A percentile compares a stretch with the other conserved stretches of the same genome.
These are phyloP conservation scores for Macrosteles quadrilineatus DNA, from an alignment of 1,140 invertebrate genomes.

Conservation along the genomic window DNA sequence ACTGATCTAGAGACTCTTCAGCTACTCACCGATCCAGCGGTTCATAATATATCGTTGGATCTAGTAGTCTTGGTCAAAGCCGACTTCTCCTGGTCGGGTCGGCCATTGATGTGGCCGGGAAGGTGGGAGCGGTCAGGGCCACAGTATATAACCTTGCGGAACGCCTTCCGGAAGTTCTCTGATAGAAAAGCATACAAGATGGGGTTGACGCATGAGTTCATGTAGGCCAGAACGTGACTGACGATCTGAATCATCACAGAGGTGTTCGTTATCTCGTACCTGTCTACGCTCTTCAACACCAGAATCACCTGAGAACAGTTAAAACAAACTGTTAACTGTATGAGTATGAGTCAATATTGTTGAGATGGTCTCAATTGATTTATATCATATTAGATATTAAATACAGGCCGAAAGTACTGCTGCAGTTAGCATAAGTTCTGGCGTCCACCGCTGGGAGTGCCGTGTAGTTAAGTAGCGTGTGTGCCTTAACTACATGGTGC, in stretches of 20 bases:
- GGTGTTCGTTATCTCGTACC: constrained; percentile 64
- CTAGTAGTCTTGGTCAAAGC: constrained; percentile 43
- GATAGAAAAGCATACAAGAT: constrained; percentile 93
- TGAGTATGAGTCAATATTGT: too few species aligned
- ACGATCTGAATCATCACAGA: constrained; percentile 78
- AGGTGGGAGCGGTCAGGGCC: constrained; percentile 49
- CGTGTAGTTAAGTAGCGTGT: too few species aligned
- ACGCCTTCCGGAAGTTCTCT: constrained; percentile 84
- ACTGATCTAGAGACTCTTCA: neutral
- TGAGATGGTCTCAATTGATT: too few species aligned
- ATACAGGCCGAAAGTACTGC: too few species aligned
- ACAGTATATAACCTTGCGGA: constrained; percentile 66
- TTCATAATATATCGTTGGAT: constrained; percentile 40
- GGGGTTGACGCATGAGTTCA: constrained; percentile 93
- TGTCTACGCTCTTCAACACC: constrained; percentile 71
- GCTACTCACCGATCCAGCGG: constrained; percentile 7
- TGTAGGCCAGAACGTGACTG: constrained; percentile 91
- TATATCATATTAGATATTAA: too few species aligned
- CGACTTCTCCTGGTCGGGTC: constrained; percentile 41
- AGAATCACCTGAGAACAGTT: constrained; percentile 66
- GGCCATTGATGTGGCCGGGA: constrained; percentile 39
- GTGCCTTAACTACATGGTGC: too few species aligned
- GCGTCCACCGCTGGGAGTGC: too few species aligned
- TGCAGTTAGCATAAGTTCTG: too few species aligned
- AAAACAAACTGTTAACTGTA: too few species aligned